Conservation (phyloP, 2,113 vertebrate species). For the Bufo bufo region DNA sequence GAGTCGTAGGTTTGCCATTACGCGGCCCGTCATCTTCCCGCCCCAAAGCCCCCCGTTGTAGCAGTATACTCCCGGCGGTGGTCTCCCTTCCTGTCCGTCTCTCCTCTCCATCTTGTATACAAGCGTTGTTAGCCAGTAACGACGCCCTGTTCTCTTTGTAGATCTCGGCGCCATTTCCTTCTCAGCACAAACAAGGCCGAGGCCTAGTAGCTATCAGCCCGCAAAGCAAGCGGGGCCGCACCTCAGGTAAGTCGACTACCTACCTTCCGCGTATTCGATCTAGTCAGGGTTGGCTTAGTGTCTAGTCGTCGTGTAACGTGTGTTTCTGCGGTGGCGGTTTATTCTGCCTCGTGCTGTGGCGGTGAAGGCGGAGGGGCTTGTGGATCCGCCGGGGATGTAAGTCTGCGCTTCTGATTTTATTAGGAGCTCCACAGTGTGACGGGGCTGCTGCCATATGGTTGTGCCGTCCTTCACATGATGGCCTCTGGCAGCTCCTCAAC, state of each 20-base stretch:
- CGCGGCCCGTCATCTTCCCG: slow-evolving; percentile 19
- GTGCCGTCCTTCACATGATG: no score
- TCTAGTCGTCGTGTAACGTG: background rate
- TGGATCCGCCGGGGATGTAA: no score
- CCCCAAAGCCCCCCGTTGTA: background rate
- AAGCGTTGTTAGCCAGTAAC: slow-evolving; percentile 42
- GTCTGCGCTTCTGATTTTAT: no score
- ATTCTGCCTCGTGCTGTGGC: no score
- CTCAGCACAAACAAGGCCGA: slow-evolving; percentile 33
- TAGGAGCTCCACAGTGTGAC: no score
- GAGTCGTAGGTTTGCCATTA: slow-evolving; percentile 53
- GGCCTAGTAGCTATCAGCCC: background rate
- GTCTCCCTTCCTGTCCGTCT: background rate
- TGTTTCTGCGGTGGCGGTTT: background rate
- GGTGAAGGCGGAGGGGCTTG: no score
- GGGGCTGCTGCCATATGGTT: no score
- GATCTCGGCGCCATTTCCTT: slow-evolving; percentile 30
- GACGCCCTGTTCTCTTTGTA: slow-evolving; percentile 54
- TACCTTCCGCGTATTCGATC: background rate
- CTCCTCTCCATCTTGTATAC: background rate
- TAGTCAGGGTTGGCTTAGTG: background rate
- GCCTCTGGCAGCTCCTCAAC: no score
- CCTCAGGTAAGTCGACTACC: slow-evolving; percentile 13
- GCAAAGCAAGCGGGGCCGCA: background rate
- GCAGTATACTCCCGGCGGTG: background rate